A percentile compares a stretch with the other conserved stretches of the same genome.
phyloP scores from a whole-genome alignment of 2,888 invertebrate species.

The Erebia aethiops region DNA sequence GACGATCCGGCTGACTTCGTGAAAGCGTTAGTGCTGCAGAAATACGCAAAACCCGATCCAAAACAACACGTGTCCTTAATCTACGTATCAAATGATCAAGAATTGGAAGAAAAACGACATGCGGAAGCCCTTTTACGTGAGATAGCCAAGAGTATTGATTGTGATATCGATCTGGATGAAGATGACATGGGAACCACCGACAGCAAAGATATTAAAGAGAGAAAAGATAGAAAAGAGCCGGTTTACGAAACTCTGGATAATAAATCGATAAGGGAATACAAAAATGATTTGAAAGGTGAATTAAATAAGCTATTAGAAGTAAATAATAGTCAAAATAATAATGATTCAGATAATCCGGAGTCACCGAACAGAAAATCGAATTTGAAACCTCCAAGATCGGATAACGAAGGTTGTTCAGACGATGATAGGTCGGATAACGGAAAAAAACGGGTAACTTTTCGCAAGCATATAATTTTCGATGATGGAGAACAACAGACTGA shows the following conservation, averaged over 20 bases:
- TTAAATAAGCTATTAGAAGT: conserved; percentile 59
- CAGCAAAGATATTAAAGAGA: conserved; percentile 50
- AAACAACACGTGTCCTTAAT: conserved; percentile 73
- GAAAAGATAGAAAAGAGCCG: conserved; percentile 42
- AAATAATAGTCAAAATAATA: conserved; percentile 38
- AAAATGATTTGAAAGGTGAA: conserved; percentile 65
- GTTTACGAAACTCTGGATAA: conserved; percentile 62
- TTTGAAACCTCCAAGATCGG: conserved; percentile 69
- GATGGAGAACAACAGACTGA: conserved; percentile 79
- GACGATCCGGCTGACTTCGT: conserved; percentile 70
- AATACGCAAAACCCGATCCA: conserved; percentile 66
- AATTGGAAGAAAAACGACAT: conserved; percentile 69
- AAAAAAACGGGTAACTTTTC: conserved; percentile 75
- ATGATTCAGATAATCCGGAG: conserved; percentile 48
- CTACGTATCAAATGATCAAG: conserved; percentile 67
- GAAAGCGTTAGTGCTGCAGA: conserved; percentile 73
- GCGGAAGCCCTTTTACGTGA: conserved; percentile 73
- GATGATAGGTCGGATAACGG: conserved; percentile 74
- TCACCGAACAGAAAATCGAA: conserved; percentile 71
- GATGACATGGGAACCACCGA: conserved; percentile 64
- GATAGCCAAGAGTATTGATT: conserved; percentile 75
- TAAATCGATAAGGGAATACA: conserved; percentile 56
- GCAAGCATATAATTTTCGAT: conserved; percentile 78
- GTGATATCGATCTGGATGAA: conserved; percentile 69
- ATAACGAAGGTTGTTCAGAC: conserved; percentile 72